Evolutionary conservation across 2,113 vertebrate genomes (phyloP).

Genomic region (Sturnus vulgaris): DNA sequence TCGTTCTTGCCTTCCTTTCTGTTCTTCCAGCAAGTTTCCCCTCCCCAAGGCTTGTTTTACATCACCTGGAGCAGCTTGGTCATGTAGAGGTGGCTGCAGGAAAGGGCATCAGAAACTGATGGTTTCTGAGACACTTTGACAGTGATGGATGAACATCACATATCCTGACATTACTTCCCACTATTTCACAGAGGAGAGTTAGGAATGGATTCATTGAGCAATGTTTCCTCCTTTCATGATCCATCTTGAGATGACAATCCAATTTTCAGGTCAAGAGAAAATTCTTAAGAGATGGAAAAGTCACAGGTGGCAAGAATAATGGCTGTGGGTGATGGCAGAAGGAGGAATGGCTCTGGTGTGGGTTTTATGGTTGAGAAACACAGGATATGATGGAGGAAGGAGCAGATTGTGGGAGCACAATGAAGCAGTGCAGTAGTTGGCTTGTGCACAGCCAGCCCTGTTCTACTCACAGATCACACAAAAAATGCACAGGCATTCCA

Average conservation of each 20-base stretch:
- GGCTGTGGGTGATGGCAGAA: background rate
- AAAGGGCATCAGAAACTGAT: background rate
- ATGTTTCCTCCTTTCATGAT: background rate
- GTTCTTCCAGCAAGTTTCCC: background rate
- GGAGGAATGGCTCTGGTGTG: background rate
- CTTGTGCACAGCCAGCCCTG: background rate
- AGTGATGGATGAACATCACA: background rate
- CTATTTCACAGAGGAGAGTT: background rate
- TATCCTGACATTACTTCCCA: background rate
- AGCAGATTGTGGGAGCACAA: background rate
- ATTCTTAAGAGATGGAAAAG: background rate
- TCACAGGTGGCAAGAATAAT: background rate
- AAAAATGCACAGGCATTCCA: background rate
- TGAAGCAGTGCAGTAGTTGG: background rate
- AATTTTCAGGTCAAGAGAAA: slow-evolving; percentile 28
- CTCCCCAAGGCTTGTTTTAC: background rate
- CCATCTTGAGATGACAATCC: slow-evolving; percentile 4
- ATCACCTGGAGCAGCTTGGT: background rate
- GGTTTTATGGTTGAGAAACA: background rate
- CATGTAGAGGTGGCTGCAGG: background rate
- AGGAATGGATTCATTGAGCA: background rate
- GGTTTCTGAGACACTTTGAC: background rate
- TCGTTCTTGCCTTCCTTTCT: background rate
- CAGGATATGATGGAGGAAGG: background rate
- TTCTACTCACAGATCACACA: background rate